phyloP scores from a whole-genome alignment of 2,888 invertebrate genomes.

The Plemyria rubiginata region DNA sequence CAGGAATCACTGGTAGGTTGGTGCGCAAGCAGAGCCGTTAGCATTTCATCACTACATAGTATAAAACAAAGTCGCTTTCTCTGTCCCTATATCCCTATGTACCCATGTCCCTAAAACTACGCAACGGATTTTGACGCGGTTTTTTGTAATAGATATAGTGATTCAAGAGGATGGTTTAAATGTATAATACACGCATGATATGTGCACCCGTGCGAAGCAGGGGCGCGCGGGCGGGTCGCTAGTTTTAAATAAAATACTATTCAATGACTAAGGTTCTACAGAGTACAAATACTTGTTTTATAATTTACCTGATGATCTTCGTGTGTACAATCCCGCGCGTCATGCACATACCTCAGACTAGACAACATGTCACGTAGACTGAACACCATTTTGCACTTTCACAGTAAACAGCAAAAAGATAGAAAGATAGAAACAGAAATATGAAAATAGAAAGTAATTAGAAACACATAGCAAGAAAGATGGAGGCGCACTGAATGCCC shows the following conservation, averaged over 20 bases:
- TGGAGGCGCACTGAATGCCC: slow-evolving; percentile 21
- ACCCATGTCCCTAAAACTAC: too few species aligned
- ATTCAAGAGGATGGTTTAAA: too few species aligned
- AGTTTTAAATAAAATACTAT: neutral
- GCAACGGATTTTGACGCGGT: too few species aligned
- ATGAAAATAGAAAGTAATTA: slow-evolving; percentile 35
- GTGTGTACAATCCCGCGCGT: slow-evolving; percentile 63
- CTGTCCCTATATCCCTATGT: too few species aligned
- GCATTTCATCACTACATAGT: too few species aligned
- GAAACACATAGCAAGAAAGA: slow-evolving; percentile 27
- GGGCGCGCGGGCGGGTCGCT: too few species aligned
- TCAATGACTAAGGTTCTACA: neutral
- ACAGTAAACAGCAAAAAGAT: slow-evolving; percentile 44
- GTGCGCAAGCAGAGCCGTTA: too few species aligned
- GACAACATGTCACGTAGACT: slow-evolving; percentile 73
- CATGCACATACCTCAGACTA: slow-evolving; percentile 68
- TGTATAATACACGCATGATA: too few species aligned
- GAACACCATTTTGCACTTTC: slow-evolving; percentile 68
- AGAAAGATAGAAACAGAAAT: slow-evolving; percentile 37
- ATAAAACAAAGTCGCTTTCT: too few species aligned
- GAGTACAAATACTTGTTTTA: slow-evolving; percentile 27
- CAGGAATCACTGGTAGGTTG: too few species aligned
- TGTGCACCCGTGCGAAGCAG: too few species aligned
- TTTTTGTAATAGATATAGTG: too few species aligned
- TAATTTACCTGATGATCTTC: slow-evolving; percentile 56